Conservation (phyloP, 2,888 invertebrate species). For the Drosophila nr. fundita region DNA sequence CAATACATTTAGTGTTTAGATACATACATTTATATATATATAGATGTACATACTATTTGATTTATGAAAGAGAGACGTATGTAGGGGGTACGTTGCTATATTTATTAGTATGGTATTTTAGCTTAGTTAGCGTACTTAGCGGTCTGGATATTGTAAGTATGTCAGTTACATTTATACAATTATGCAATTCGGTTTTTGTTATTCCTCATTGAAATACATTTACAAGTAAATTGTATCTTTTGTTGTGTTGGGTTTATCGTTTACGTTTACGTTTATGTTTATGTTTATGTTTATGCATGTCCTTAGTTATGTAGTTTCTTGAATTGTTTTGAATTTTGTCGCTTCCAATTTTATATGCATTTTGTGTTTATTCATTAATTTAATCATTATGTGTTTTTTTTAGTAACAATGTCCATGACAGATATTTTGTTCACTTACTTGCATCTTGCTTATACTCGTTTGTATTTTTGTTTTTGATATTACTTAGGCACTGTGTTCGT, state of each 20-base stretch:
- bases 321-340: slow-evolving; percentile 48
- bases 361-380: slow-evolving; percentile 27
- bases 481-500: slow-evolving; percentile 85
- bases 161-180: slow-evolving; percentile 70
- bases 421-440: slow-evolving; percentile 76
- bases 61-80: slow-evolving; percentile 68
- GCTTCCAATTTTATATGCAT: slow-evolving; percentile 37
- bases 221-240: slow-evolving; percentile 12
- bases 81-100: slow-evolving; percentile 73
- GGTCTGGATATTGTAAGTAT: slow-evolving; percentile 40
- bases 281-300: slow-evolving; percentile 12
- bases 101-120: slow-evolving; percentile 54
- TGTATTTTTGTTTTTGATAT: slow-evolving; percentile 77
- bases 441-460: slow-evolving; percentile 73
- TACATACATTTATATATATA: slow-evolving; percentile 24
- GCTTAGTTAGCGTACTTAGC: slow-evolving; percentile 46
- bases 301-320: slow-evolving; percentile 29
- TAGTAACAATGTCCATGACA: slow-evolving; percentile 84
- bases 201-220: slow-evolving; percentile 11
- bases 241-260: slow-evolving; percentile 10
- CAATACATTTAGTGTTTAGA: slow-evolving; percentile 25
- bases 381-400: slow-evolving; percentile 39
- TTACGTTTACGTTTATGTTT: slow-evolving; percentile 9
- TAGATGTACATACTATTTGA: slow-evolving; percentile 15
- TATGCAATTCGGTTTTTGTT: slow-evolving; percentile 39